Evolutionary conservation across 2,113 vertebrate genomes (phyloP), one percentile per base, ranked within the genome.

Genomic region (Asarcornis scutulata): DNA sequence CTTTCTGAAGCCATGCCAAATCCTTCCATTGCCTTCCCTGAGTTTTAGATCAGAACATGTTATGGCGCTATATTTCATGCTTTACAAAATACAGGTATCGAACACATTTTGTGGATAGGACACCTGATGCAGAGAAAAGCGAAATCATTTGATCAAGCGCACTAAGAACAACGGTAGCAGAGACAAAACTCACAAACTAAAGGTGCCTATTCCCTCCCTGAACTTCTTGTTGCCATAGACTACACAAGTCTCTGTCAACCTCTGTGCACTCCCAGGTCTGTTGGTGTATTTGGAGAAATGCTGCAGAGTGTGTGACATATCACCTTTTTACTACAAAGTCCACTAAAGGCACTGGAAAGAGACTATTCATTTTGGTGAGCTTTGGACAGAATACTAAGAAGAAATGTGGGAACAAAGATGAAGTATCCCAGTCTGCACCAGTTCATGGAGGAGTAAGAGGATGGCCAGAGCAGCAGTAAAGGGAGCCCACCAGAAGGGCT

Each of bases 1-100:
- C 64, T 64, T 38, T 96, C 72, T 93, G 91, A 92, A 96, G 89
- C 23, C 58, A 94, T 94, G 77, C 21, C 89, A 85, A 95, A 85
- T 93, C 46, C 76, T 73, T 89, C 50, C 67, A 52, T 22, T 88
- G 91, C 89, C 44, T 76, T 93, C 83, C 56, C 34, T 13, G 62
- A 2, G 3, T 64, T 92, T 83, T 83, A 67, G 50, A 95, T 73
- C 50, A 77, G 50, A 89, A 72, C n/a, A 29, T 16, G 17, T 38
- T 63, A 80, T 0, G 66, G 60, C 27, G 86, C 73, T 93, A 78
- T 59, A 93, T 90, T 59, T 96, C 42, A 38, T 9, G 52, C 64
- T 90, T 90, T 84, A 64, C 83, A 90, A 88, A 93, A 91, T 29
- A 80, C 15, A 89, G 14, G 11, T 23, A 80, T 90, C 52, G 48